Conservation (phyloP, 2,113 vertebrate species). For the Cranoglanis bouderius region DNA sequence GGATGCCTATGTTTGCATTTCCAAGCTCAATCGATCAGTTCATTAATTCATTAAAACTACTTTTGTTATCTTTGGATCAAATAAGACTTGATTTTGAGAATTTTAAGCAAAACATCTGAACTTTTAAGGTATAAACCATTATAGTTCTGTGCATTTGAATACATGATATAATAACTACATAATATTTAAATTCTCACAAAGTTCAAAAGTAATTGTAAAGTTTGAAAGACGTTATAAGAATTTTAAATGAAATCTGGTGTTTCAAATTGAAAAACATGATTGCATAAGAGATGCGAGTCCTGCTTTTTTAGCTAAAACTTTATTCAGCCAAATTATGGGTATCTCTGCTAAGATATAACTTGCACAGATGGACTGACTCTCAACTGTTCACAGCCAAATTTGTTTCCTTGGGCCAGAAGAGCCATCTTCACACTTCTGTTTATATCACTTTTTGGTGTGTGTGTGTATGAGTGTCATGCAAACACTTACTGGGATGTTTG, state of each 20-base stretch:
- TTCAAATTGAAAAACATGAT: neutral
- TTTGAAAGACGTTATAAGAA: neutral
- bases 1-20: neutral
- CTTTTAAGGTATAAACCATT: neutral
- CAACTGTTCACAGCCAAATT: conserved; percentile 25
- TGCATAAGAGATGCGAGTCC: neutral
- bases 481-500: conserved; percentile 87
- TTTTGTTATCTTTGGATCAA: neutral
- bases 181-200: neutral
- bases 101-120: neutral
- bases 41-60: neutral
- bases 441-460: conserved; percentile 13
- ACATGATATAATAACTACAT: neutral
- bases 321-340: conserved; percentile 2
- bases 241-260: neutral
- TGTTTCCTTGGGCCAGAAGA: neutral
- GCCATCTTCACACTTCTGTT: conserved; percentile 17
- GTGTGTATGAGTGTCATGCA: neutral
- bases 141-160: neutral
- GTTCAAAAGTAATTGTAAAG: neutral
- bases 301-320: neutral
- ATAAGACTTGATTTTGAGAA: neutral
- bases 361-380: conserved; percentile 33
- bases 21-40: neutral
- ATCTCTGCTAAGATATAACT: conserved; percentile 12